Evolutionary conservation across 2,797 vertebrate species (phyloP).

Genomic region (Alosa sapidissima): DNA sequence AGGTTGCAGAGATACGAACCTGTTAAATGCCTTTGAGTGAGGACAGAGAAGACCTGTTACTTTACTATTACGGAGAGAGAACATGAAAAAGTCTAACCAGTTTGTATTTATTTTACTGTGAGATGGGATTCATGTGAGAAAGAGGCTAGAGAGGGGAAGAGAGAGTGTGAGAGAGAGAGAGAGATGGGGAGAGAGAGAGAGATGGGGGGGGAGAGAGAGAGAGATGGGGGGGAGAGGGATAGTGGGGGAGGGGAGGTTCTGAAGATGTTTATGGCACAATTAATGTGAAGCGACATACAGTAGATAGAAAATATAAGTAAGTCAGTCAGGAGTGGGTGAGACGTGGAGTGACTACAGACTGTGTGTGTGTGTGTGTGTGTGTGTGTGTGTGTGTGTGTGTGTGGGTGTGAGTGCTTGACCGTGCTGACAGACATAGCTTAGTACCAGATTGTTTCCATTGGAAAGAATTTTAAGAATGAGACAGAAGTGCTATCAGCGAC

Average conservation of each 20-base stretch:
- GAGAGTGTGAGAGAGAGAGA: background rate
- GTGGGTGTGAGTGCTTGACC: constrained; percentile 53
- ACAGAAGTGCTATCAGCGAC: constrained; percentile 79
- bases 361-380: constrained; percentile 53
- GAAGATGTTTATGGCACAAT: background rate
- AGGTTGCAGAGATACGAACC: no score
- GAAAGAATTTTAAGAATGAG: constrained; percentile 84
- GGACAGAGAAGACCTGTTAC: no score
- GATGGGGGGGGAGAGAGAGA: background rate
- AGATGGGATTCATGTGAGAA: constrained; percentile 31
- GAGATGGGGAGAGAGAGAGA: constrained; percentile 34
- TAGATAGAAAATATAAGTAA: constrained; percentile 8
- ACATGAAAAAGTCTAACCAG: no score
- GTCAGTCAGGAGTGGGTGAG: constrained; percentile 34
- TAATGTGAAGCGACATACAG: constrained; percentile 32
- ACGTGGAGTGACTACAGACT: constrained; percentile 31
- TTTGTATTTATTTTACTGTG: no score
- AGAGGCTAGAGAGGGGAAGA: constrained; percentile 53
- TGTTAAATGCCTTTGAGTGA: no score
- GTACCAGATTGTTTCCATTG: constrained; percentile 79
- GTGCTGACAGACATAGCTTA: constrained; percentile 77
- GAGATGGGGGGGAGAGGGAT: background rate
- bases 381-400: constrained; percentile 50
- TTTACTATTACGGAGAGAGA: background rate
- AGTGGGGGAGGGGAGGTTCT: background rate